Evolutionary conservation across 1,140 invertebrate species (phyloP).

Genomic region (Drosophila sproati): DNA sequence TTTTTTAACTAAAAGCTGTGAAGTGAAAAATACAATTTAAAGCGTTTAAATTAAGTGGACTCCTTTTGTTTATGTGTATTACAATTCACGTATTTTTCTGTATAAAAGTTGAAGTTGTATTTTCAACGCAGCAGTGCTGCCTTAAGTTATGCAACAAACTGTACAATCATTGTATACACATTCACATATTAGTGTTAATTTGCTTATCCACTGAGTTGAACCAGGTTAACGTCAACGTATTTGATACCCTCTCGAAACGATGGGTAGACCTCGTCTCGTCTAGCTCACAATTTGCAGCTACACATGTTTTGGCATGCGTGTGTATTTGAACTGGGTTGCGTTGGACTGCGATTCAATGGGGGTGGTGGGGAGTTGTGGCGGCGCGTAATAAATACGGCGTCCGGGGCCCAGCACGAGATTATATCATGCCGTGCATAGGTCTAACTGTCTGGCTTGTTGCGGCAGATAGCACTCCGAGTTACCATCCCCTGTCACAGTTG

Average conservation of each 20-base stretch:
- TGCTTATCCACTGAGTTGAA: conserved; percentile 8
- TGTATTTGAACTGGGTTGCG: background rate
- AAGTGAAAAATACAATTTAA: too few relatives aligned
- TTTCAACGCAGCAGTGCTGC: background rate
- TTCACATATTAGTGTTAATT: conserved; percentile 14
- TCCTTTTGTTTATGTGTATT: too few relatives aligned
- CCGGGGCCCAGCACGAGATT: conserved; percentile 53
- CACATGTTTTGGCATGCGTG: conserved; percentile 36
- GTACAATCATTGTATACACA: background rate
- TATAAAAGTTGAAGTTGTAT: background rate
- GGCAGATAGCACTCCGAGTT: conserved; percentile 3
- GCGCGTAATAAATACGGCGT: conserved; percentile 71
- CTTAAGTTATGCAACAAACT: background rate
- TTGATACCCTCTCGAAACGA: conserved; percentile 8
- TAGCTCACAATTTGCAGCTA: conserved; percentile 32
- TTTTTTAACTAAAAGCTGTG: too few relatives aligned
- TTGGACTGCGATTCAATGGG: background rate
- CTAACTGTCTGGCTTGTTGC: conserved; percentile 61
- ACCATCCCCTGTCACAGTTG: background rate
- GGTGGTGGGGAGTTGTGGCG: conserved; percentile 28
- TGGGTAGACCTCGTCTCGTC: background rate
- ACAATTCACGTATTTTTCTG: too few relatives aligned
- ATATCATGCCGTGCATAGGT: conserved; percentile 73
- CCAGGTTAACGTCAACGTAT: background rate
- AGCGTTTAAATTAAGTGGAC: too few relatives aligned